These are phyloP conservation scores for Synanthedon formicaeformis DNA, from an alignment of 2,888 invertebrate species.

Conservation along the genomic window DNA sequence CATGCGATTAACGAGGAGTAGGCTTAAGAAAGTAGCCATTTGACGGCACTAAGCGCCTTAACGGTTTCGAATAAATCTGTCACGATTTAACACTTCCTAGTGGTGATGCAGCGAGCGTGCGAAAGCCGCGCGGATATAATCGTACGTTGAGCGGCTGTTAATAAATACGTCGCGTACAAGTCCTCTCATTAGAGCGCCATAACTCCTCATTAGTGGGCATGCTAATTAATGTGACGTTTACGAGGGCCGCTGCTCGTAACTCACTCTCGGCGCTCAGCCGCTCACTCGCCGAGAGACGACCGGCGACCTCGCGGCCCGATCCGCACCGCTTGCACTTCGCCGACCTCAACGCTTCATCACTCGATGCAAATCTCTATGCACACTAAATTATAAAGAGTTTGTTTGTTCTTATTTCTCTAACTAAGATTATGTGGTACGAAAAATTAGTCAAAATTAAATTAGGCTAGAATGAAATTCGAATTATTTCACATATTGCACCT, in stretches of 20 bases:
- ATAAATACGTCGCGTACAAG: slow-evolving; percentile 51
- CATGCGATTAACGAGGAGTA: too few relatives aligned
- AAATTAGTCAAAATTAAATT: too few relatives aligned
- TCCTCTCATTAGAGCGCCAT: slow-evolving; percentile 66
- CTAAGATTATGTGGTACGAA: too few relatives aligned
- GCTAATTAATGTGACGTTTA: slow-evolving; percentile 69
- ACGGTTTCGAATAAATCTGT: background rate
- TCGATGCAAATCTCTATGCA: too few relatives aligned
- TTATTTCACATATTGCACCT: too few relatives aligned
- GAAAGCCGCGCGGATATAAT: background rate
- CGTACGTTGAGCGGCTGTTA: slow-evolving; percentile 16
- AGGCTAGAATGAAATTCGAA: too few relatives aligned
- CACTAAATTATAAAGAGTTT: too few relatives aligned
- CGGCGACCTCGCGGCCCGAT: slow-evolving; percentile 1
- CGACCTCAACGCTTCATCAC: background rate
- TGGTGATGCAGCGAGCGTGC: slow-evolving; percentile 1
- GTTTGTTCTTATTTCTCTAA: too few relatives aligned
- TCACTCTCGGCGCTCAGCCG: slow-evolving; percentile 9
- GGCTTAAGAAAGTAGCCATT: too few relatives aligned
- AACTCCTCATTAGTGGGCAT: slow-evolving; percentile 67
- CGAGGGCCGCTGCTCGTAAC: slow-evolving; percentile 44
- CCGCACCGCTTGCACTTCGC: background rate
- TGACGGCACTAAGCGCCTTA: background rate
- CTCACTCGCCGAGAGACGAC: slow-evolving; percentile 1
- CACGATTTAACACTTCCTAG: slow-evolving; percentile 14